phyloP scores from a whole-genome alignment of 1,140 invertebrate species.

The Babylonia areolata region DNA sequence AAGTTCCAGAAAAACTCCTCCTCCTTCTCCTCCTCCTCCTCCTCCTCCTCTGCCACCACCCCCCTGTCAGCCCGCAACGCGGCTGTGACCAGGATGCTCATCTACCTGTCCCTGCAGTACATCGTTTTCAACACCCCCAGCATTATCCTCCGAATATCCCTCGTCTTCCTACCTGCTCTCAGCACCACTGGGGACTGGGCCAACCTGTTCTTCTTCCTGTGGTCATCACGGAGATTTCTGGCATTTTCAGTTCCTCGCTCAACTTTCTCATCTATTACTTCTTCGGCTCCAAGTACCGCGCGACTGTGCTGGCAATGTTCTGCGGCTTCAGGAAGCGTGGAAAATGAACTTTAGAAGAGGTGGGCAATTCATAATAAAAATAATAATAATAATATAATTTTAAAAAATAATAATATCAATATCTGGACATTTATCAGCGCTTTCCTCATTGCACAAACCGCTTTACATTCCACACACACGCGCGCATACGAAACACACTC shows the following conservation, averaged over 20 bases:
- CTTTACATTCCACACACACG: no score
- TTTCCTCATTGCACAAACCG: no score
- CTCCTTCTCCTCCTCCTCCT: neutral
- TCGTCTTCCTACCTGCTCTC: neutral
- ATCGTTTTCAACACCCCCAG: neutral
- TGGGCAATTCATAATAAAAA: no score
- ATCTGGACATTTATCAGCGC: no score
- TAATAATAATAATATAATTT: no score
- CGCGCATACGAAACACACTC: no score
- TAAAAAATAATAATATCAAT: no score
- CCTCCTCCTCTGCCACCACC: neutral
- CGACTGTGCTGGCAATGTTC: neutral
- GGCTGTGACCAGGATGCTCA: slow-evolving; percentile 2
- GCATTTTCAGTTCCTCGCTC: neutral
- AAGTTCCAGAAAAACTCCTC: neutral
- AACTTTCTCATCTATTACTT: slow-evolving; percentile 8
- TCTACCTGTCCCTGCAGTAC: slow-evolving; percentile 12
- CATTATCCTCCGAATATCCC: neutral
- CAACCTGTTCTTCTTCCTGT: neutral
- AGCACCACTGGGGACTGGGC: neutral
- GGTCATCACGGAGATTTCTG: neutral
- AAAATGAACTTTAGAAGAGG: no score
- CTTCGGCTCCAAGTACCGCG: neutral
- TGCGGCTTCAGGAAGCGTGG: no score
- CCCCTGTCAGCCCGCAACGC: neutral